Conservation (phyloP, 2,113 vertebrate genomes). For the Podarcis muralis region DNA sequence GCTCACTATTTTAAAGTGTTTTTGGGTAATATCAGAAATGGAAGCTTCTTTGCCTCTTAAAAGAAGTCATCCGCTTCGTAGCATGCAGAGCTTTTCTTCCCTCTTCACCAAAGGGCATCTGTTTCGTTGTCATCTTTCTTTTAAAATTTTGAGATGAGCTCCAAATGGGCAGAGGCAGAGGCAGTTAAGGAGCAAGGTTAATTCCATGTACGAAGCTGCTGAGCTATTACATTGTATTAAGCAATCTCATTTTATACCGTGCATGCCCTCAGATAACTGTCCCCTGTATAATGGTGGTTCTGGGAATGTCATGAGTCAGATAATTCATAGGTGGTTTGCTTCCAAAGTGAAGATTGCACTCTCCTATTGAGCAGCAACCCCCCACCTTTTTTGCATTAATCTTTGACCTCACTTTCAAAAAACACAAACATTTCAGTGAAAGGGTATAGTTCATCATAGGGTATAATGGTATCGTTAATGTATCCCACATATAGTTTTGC, state of each 20-base stretch:
- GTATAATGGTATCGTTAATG: background rate
- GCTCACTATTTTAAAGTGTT: background rate
- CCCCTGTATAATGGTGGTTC: background rate
- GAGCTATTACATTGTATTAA: background rate
- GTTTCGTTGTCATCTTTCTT: background rate
- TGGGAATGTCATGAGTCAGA: slow-evolving; percentile 16
- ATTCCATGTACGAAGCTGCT: slow-evolving; percentile 8
- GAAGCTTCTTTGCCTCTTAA: background rate
- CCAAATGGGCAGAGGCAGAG: slow-evolving; percentile 14
- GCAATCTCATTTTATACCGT: background rate
- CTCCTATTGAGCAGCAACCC: background rate
- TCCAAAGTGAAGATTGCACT: background rate
- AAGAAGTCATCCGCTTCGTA: slow-evolving; percentile 1
- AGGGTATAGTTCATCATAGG: slow-evolving; percentile 5
- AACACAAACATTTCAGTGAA: background rate
- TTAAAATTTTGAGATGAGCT: slow-evolving; percentile 6
- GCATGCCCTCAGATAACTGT: background rate
- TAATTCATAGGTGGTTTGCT: background rate
- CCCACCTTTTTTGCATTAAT: background rate
- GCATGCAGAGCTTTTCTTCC: background rate
- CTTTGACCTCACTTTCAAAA: background rate
- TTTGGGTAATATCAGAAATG: slow-evolving; percentile 1
- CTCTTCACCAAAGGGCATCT: background rate
- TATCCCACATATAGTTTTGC: background rate
- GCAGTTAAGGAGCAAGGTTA: slow-evolving; percentile 13